These are phyloP conservation scores for Osmerus eperlanus DNA, from an alignment of 2,113 vertebrate genomes.

Conservation along the genomic window DNA sequence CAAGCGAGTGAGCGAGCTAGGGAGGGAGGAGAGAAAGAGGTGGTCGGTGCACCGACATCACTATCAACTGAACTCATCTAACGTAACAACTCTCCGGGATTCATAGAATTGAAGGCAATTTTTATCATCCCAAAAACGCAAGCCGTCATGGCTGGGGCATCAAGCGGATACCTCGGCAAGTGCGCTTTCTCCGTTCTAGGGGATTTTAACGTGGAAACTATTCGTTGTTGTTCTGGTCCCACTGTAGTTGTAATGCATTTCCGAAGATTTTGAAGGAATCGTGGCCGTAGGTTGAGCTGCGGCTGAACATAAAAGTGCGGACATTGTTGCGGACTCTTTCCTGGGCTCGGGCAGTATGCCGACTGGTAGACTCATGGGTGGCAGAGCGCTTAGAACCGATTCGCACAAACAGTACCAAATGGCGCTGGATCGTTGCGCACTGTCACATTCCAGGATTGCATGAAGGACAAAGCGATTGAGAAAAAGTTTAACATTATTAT, in stretches of 20 bases:
- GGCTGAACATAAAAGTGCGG: conserved; percentile 32
- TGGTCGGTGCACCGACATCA: conserved; percentile 67
- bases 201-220: conserved; percentile 44
- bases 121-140: conserved; percentile 58
- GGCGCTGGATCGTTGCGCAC: conserved; percentile 51
- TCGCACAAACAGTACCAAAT: conserved; percentile 34
- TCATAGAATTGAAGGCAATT: conserved; percentile 69
- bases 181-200: conserved; percentile 56
- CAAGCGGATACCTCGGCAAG: conserved; percentile 56
- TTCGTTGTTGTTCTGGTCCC: conserved; percentile 36
- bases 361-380: conserved; percentile 37
- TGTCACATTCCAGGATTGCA: conserved; percentile 41
- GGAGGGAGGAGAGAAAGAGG: conserved; percentile 42
- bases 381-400: conserved; percentile 40
- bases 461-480: conserved; percentile 57
- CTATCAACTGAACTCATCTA: conserved; percentile 84
- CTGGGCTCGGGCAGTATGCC: conserved; percentile 48
- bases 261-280: conserved; percentile 50
- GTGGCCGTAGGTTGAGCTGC: conserved; percentile 18
- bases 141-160: conserved; percentile 72
- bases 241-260: conserved; percentile 47
- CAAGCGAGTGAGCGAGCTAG: conserved; percentile 22
- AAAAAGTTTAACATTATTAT: conserved; percentile 50
- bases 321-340: conserved; percentile 28
- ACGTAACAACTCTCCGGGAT: conserved; percentile 83